Evolutionary conservation across 2,888 invertebrate species (phyloP).

Genomic region (Pterostichus niger): DNA sequence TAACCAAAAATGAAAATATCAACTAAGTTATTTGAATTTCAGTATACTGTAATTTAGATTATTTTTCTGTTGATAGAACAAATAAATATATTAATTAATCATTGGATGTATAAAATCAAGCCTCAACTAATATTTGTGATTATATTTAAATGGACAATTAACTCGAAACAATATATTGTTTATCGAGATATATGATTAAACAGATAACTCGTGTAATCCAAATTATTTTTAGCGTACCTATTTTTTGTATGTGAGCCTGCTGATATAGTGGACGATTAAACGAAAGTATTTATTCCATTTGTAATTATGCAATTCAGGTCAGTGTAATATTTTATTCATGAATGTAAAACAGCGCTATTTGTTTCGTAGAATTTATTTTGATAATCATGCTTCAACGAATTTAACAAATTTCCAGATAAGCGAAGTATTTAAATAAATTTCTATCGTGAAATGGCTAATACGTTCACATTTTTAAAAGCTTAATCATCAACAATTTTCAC

Average conservation of each 20-base stretch:
- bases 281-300: neutral
- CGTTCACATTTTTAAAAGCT: conserved; percentile 43
- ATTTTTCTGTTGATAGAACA: too few species aligned
- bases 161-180: too few species aligned
- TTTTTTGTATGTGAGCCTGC: neutral
- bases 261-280: neutral
- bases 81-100: too few species aligned
- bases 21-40: too few species aligned
- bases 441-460: conserved; percentile 36
- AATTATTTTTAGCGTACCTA: too few species aligned
- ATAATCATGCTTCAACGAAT: conserved; percentile 12
- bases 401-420: conserved; percentile 22
- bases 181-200: too few species aligned
- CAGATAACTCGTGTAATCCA: too few species aligned
- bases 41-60: too few species aligned
- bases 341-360: conserved; percentile 21
- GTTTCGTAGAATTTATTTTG: conserved; percentile 34
- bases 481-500: conserved; percentile 56
- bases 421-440: conserved; percentile 49
- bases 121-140: too few species aligned
- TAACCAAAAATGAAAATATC: too few species aligned
- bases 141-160: too few species aligned
- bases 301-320: conserved; percentile 11
- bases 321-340: conserved; percentile 35
- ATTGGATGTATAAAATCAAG: too few species aligned